phyloP scores from a whole-genome alignment of 2,797 vertebrate species.

The Orientallactaga sibirica region DNA sequence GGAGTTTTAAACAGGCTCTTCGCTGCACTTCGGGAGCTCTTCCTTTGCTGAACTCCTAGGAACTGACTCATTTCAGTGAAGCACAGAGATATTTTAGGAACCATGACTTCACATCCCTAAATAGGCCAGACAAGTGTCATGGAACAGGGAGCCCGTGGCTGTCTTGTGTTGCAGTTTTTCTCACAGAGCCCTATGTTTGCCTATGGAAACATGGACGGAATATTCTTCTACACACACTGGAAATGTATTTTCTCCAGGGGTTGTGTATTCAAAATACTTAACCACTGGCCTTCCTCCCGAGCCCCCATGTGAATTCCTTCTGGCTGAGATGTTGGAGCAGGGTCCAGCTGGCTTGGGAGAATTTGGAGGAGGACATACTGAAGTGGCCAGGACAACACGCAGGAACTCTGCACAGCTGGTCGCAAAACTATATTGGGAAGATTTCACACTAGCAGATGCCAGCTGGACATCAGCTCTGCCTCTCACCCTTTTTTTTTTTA shows the following conservation, averaged over 20 bases:
- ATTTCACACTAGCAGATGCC: background rate
- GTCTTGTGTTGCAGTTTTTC: background rate
- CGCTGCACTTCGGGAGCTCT: background rate
- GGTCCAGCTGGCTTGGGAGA: background rate
- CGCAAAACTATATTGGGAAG: background rate
- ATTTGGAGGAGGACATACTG: too few species aligned
- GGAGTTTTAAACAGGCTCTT: background rate
- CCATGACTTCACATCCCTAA: background rate
- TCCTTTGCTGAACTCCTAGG: background rate
- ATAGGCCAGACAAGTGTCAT: background rate
- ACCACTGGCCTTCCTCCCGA: background rate
- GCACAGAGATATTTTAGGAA: background rate
- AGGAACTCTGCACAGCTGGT: too few species aligned
- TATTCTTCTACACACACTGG: background rate
- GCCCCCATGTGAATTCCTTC: background rate
- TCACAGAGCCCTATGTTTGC: background rate
- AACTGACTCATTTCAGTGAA: background rate
- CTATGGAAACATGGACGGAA: background rate
- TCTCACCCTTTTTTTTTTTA: background rate
- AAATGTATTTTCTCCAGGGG: background rate
- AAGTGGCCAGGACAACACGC: background rate
- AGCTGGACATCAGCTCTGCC: background rate
- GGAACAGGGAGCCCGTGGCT: background rate
- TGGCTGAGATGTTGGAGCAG: background rate
- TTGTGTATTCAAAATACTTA: slow-evolving; percentile 2